These are phyloP conservation scores for Oligia latruncula DNA, from an alignment of 2,888 invertebrate genomes.

Conservation along the genomic window DNA sequence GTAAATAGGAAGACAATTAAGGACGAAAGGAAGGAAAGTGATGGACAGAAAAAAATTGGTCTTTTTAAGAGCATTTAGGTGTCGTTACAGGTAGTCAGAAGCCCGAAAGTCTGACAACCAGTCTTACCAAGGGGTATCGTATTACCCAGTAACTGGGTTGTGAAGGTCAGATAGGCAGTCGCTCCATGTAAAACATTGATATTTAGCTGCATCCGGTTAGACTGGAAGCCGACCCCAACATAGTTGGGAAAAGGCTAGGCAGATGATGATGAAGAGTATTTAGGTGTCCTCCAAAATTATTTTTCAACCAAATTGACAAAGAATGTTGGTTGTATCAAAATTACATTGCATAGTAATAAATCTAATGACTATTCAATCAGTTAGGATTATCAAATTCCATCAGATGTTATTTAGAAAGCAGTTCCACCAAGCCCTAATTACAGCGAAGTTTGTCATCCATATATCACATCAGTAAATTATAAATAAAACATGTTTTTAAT, in stretches of 20 bases:
- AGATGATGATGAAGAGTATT: no score
- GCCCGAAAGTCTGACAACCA: no score
- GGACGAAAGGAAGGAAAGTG: no score
- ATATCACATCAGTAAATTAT: constrained; percentile 19
- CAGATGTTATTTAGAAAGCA: constrained; percentile 47
- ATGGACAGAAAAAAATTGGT: constrained; percentile 6
- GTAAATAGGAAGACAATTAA: constrained; percentile 47
- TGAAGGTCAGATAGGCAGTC: no score
- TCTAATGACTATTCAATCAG: neutral
- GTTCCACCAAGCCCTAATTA: constrained; percentile 47
- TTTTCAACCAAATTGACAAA: neutral
- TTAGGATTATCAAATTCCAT: constrained; percentile 18
- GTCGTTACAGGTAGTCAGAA: no score
- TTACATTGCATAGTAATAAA: constrained; percentile 30
- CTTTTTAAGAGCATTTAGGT: constrained; percentile 2
- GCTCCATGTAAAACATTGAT: no score
- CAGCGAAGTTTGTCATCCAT: constrained; percentile 46
- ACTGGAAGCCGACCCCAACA: no score
- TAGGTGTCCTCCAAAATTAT: neutral
- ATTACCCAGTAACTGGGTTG: no score
- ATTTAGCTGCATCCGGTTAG: no score
- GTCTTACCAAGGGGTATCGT: no score
- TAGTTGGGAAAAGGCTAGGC: no score
- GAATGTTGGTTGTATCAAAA: neutral
- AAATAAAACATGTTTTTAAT: neutral